A percentile compares a stretch with the other conserved stretches of the same genome.
Evolutionary conservation across 2,888 invertebrate species (phyloP).

Genomic region (Epinotia nisella): DNA sequence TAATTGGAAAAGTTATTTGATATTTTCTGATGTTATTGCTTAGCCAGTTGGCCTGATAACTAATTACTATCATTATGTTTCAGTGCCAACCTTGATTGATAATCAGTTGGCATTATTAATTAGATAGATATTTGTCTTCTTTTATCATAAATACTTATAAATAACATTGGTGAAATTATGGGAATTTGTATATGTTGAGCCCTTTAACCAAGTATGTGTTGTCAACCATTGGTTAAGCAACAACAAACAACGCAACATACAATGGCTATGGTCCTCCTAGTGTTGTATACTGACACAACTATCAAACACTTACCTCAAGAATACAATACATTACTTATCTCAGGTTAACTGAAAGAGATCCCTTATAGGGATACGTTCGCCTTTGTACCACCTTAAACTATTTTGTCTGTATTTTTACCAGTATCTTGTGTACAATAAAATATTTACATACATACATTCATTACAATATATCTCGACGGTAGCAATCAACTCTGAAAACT

Average conservation of each 20-base stretch:
- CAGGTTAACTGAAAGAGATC: too few species aligned
- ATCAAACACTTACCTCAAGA: constrained; percentile 10
- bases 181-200: too few species aligned
- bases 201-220: too few species aligned
- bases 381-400: too few species aligned
- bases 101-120: neutral
- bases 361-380: too few species aligned
- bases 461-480: constrained; percentile 24
- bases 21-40: constrained; percentile 15
- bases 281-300: neutral
- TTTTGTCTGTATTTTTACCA: too few species aligned
- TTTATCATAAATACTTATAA: neutral
- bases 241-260: too few species aligned
- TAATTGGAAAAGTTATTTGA: constrained; percentile 25
- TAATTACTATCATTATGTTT: neutral
- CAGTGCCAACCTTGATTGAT: neutral
- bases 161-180: too few species aligned
- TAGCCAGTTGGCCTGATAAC: constrained; percentile 4
- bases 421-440: too few species aligned
- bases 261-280: neutral
- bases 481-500: constrained; percentile 23
- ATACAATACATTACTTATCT: too few species aligned
- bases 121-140: neutral
- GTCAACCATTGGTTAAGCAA: too few species aligned
- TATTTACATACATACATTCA: too few species aligned